A percentile compares a stretch with the other conserved stretches of the same genome.
phyloP scores from a whole-genome alignment of 2,797 vertebrate species.

The Micromesistius poutassou region DNA sequence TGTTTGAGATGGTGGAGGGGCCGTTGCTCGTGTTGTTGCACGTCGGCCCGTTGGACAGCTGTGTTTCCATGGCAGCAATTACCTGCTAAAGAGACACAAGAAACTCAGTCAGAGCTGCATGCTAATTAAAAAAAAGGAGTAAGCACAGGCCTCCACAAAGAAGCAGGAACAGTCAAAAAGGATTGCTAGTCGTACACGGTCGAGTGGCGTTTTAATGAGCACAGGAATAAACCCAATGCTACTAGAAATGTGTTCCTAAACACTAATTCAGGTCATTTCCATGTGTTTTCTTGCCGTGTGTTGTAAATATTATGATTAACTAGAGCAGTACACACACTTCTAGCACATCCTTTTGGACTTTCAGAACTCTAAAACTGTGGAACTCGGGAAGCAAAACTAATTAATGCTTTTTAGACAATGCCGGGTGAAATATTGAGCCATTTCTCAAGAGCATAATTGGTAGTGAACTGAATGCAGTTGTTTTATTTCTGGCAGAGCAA shows the following conservation, averaged over 20 bases:
- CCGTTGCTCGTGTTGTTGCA: conserved; percentile 96
- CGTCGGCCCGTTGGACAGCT: conserved; percentile 94
- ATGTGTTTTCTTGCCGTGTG: not conserved
- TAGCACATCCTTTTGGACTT: not conserved
- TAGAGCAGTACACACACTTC: not conserved
- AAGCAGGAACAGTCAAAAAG: conserved; percentile 46
- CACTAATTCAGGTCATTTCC: not conserved
- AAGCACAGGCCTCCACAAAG: conserved; percentile 40
- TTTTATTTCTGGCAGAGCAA: not conserved
- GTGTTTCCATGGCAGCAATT: conserved; percentile 99
- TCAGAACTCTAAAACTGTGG: not conserved
- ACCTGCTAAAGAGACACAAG: conserved; percentile 86
- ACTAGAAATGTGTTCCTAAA: not conserved
- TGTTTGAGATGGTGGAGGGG: conserved; percentile 88
- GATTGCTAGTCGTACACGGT: not conserved
- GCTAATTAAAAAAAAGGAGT: conserved; percentile 16
- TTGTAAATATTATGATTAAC: not conserved
- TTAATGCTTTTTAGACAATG: not conserved
- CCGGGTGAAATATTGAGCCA: not conserved
- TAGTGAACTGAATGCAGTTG: not conserved
- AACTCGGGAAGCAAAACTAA: not conserved
- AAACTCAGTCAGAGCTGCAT: conserved; percentile 22
- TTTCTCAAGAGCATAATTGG: not conserved
- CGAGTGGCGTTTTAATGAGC: not conserved
- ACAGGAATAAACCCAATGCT: not conserved